Evolutionary conservation across 2,888 invertebrate genomes (phyloP), one percentile per base, ranked within the genome.

Genomic region (Paralinhomoeus sp.): DNA sequence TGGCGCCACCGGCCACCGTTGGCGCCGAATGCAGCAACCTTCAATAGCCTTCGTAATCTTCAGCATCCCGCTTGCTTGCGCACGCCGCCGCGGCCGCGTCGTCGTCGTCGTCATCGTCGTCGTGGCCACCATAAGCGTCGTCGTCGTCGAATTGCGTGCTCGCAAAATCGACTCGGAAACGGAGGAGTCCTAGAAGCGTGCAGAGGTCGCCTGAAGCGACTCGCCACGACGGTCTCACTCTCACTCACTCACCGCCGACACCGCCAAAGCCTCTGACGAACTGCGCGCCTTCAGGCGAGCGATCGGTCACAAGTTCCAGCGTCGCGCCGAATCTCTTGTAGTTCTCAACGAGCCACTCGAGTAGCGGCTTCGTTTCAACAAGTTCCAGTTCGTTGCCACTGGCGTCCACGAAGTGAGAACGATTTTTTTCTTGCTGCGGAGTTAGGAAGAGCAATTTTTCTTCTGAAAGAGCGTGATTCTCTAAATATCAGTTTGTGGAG

Each of bases 341-440:
- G 68, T 89, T 93, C 71, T 97, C 93, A 40, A 97, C 97, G 57
- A 99, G 76, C 97, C 97, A 99, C 72, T 99, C 97, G 50, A 99
- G 73, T 49, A 99, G 71, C 37, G 93, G 85, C 72, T 87, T 82
- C 64, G 85, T 85, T 64, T 97, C 93, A 44, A 89, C 81, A 63
- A 93, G 72, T 72, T 99, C 97, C 68, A 97, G 71, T 67, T 97
- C 97, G 35, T 89, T 85, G 22, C 93, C 93, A 61, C 84, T 89
- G 69, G 87, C 89, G 64, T 99, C 97, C 15, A 85, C 83, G 69
- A 97, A 97, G 67, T 93, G 84, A 51, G 85, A 81, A 69, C 93
- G 93, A 67, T 97, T 93, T 66, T 91, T 93, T 70, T 97, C 93
- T 67, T 97, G 91, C 61, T 91, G 91, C 0, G 93, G 91, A 41